These are phyloP conservation scores for Drosophila birchii DNA, from an alignment of 2,888 invertebrate genomes.

Conservation along the genomic window DNA sequence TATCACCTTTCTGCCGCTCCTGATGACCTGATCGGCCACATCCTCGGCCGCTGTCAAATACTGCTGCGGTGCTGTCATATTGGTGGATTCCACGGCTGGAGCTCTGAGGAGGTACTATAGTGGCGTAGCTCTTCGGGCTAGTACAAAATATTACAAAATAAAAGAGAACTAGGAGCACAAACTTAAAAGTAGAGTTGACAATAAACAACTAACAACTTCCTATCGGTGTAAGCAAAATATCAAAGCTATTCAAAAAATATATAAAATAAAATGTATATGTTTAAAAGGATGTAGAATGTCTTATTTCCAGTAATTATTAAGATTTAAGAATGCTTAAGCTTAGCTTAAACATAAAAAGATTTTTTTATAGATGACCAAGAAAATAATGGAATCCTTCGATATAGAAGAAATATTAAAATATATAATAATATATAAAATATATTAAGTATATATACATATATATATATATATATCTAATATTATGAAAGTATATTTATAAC, in stretches of 20 bases:
- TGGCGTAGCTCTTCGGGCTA: not conserved
- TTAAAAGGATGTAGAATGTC: too few species aligned
- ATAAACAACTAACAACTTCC: not conserved
- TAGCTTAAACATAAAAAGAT: too few species aligned
- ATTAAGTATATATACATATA: too few species aligned
- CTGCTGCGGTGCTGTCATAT: constrained; percentile 87
- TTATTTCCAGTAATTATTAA: too few species aligned
- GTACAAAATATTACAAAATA: not conserved
- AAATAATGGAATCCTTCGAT: too few species aligned
- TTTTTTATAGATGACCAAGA: too few species aligned
- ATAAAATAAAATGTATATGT: not conserved
- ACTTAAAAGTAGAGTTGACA: not conserved
- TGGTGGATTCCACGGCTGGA: constrained; percentile 47
- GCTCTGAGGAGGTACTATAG: constrained; percentile 28
- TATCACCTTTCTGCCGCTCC: constrained; percentile 95
- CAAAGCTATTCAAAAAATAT: not conserved
- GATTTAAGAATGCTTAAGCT: too few species aligned
- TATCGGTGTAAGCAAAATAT: not conserved
- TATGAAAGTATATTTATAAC: too few species aligned
- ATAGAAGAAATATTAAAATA: too few species aligned
- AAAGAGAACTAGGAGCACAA: not conserved
- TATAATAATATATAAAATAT: too few species aligned
- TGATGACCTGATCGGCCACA: constrained; percentile 96
- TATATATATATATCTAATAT: too few species aligned
- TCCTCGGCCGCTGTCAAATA: constrained; percentile 89